Base-by-base conservation (phyloP, 1,140 invertebrate species). In the Phymastichus coffea region DNA sequence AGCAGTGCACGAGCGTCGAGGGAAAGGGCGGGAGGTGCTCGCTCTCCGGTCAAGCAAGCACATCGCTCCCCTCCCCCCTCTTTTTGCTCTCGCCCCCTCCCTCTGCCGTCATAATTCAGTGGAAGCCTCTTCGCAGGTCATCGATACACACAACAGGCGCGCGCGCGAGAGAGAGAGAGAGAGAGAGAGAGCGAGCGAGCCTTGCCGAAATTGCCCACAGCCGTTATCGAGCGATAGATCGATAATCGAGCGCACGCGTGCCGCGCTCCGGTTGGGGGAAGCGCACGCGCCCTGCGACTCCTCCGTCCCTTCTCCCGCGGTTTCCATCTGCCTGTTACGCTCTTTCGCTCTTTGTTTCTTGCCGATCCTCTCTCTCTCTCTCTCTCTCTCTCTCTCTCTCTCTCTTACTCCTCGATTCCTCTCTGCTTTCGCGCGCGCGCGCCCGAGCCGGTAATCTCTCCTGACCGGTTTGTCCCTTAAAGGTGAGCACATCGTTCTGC, bases 361-460 rank as follows among this genome's bases (percentile, higher is more conserved):
- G 52, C 57, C 60, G 12, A 54, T 55, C 54, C 28, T 55, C 52
- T 59, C 59, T 57, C 30, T 47, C 61, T 57, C 54, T 57, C 41
- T 53, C 61, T 33, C 48, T 41, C 53, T 48, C 60, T 26, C 8
- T 38, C 26, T 20, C 37, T 1, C 25, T 10, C 28, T 6, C 44
- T 35, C 12, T 15, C 48, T 20, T 23, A 33, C 25, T 35, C 25
- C 28, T 25, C 25, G 20, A 35, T 33, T 26, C 15, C 48, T 33
- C 28, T 33, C 12, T 33, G 28, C 12, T 7, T 33, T 33, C 28
- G 4, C 9, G 15, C 15, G 3, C 47, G 23, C n/a, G n/a, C n/a
- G n/a, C n/a, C n/a, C n/a, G n/a, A n/a, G n/a, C n/a, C n/a, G n/a
- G n/a, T n/a, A n/a, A n/a, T n/a, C n/a, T n/a, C n/a, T n/a, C n/a